phyloP scores from a whole-genome alignment of 2,113 vertebrate genomes.

The Melozone crissalis region DNA sequence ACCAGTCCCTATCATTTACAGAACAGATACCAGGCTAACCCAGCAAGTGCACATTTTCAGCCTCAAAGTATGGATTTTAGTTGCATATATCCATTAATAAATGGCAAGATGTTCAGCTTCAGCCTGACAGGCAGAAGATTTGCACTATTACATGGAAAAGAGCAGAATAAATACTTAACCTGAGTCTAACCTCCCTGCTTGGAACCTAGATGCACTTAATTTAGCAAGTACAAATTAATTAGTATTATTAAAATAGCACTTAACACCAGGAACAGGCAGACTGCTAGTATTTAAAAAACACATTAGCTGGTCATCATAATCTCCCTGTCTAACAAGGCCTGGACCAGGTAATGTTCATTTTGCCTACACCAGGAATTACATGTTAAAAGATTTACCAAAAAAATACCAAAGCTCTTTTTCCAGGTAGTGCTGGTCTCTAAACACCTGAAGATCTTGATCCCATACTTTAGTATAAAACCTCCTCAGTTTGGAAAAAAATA shows the following conservation, averaged over 20 bases:
- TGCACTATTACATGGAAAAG: neutral
- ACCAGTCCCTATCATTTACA: neutral
- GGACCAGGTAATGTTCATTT: neutral
- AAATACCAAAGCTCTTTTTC: neutral
- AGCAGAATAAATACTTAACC: slow-evolving; percentile 14
- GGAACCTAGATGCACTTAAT: neutral
- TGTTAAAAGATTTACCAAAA: neutral
- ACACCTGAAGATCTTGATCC: neutral
- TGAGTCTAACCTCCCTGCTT: neutral
- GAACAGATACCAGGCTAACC: neutral
- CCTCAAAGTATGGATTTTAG: neutral
- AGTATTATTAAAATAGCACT: slow-evolving; percentile 38
- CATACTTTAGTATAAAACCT: neutral
- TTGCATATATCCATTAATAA: neutral
- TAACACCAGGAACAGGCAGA: neutral
- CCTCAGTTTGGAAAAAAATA: neutral
- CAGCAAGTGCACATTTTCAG: neutral
- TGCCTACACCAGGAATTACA: neutral
- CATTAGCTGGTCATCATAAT: neutral
- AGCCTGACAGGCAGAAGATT: neutral
- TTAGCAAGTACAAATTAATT: slow-evolving; percentile 33
- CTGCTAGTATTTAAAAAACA: neutral
- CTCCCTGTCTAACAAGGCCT: neutral
- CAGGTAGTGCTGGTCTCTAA: neutral
- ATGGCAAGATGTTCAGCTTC: neutral